These are phyloP conservation scores for Orussus abietinus DNA, from an alignment of 1,140 invertebrate species.

Conservation along the genomic window DNA sequence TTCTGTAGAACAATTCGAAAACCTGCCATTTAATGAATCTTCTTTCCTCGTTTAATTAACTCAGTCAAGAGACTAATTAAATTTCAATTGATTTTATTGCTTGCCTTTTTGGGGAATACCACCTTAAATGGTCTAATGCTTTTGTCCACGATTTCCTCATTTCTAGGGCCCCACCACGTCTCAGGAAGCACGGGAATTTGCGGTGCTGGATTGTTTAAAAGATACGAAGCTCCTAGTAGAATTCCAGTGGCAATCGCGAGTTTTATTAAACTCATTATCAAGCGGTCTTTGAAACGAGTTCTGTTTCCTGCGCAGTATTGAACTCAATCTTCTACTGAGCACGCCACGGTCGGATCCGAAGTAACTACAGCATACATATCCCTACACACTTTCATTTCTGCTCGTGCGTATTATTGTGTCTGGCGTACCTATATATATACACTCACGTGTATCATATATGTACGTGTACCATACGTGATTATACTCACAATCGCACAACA, in stretches of 20 bases:
- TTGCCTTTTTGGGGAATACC: conserved; percentile 52
- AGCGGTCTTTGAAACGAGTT: no score
- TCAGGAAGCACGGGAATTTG: conserved; percentile 18
- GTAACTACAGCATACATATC: no score
- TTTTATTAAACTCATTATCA: background rate
- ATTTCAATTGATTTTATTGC: conserved; percentile 7
- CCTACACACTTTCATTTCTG: no score
- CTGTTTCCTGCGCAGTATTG: no score
- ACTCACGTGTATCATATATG: no score
- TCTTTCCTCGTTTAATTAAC: background rate
- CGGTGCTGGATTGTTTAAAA: conserved; percentile 19
- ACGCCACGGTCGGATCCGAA: no score
- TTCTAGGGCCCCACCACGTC: conserved; percentile 54
- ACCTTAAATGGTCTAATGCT: conserved; percentile 53
- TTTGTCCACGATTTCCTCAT: conserved; percentile 34
- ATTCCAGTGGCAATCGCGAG: background rate
- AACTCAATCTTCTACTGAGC: no score
- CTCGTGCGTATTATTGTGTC: no score
- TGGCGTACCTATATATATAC: no score
- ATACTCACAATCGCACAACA: no score
- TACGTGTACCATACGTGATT: no score
- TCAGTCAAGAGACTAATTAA: background rate
- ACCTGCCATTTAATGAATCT: background rate
- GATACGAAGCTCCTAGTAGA: background rate
- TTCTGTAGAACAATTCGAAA: background rate